Base-by-base conservation (phyloP, 2,888 invertebrate species). In the Euzophera pinguis region DNA sequence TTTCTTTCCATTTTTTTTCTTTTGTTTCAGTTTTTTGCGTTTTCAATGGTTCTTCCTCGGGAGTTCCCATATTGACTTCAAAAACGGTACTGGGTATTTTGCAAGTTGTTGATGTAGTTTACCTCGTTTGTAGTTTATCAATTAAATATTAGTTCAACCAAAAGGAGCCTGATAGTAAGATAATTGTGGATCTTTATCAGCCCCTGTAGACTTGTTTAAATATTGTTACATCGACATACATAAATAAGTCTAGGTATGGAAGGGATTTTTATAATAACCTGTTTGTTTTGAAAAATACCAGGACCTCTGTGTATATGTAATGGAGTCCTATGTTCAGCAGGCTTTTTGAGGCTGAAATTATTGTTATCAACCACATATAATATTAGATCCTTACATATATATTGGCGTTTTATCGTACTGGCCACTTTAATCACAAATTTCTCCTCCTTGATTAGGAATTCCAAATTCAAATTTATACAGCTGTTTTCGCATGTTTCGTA, bases 1-100 rank as follows among this genome's bases (percentile, higher is more conserved):
- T 92, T 54, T 92, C 84, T 60, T 62, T 81, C 1, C 87, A 69
- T 2, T 73, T 80, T 69, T 81, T 81, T 55, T 72, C 80, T 55
- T 73, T 75, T 0, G 63, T 50, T 56, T 63, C 60, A 14, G 60
- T 50, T 22, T 56, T 59, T 47, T 57, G 53, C 10, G 53, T 53
- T 58, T 79, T 83, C 4, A 87, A 63, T 4, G 84, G 85, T 41
- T 71, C 68, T 58, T 81, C 78, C 64, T 85, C 86, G 2, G 69
- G 61, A 32, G 63, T 59, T 41, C 58, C 71, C 86, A 85, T 86
- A 52, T 49, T 64, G 56, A 43, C 43, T 51, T 37, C 43, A 37
- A 22, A 22, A 35, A 9, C 14, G 10, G 27, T 12, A 51, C 51
- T 51, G 29, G 37, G 27, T 22, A n/a, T 3, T 7, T 16, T 38